Base-by-base conservation (phyloP, 2,888 invertebrate species). In the Luperina nickerlii region DNA sequence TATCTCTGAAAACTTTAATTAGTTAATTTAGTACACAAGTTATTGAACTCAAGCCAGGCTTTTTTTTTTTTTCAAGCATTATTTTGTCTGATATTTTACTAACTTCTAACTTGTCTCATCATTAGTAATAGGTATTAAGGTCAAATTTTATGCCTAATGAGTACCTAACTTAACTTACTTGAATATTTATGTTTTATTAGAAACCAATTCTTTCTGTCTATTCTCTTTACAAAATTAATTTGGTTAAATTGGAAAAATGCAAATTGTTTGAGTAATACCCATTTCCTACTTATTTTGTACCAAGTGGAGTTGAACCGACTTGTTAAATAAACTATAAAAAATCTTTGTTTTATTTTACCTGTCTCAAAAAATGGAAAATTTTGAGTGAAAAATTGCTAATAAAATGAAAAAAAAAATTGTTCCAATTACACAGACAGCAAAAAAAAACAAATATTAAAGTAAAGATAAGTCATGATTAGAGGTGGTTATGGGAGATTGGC, bases 1-100 rank as follows among this genome's bases (percentile, higher is more conserved):
- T n/a, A n/a, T 15, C 48, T 48, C 48, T 48, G 48, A 48, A 15
- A 48, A 48, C 48, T 48, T 48, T 48, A 48, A 48, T 48, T 48
- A 32, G 32, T 32, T 32, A 5, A 48, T 48, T 48, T 48, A 48
- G 15, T 48, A 48, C 1, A 13, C 2, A 54, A 72, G 60, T 68
- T 75, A 54, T 15, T 82, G 76, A 67, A 75, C 82, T 62, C 60
- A 48, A 48, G 48, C 48, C 5, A 13, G 48, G 48, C 48, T 13
- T n/a, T n/a, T n/a, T n/a, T n/a, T n/a, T n/a, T n/a, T n/a, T n/a
- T n/a, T 15, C 48, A 13, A 67, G 3, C 13, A 54, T 51, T 62
- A 54, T 51, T 62, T 45, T 54, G 32, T 62, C 51, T 24, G 0
- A 38, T 8, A 38, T 57, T 63, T 38, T 66, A 7, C 27, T 78